Base-by-base conservation (phyloP, 2,113 vertebrate genomes). In the Dicentrarchus labrax region DNA sequence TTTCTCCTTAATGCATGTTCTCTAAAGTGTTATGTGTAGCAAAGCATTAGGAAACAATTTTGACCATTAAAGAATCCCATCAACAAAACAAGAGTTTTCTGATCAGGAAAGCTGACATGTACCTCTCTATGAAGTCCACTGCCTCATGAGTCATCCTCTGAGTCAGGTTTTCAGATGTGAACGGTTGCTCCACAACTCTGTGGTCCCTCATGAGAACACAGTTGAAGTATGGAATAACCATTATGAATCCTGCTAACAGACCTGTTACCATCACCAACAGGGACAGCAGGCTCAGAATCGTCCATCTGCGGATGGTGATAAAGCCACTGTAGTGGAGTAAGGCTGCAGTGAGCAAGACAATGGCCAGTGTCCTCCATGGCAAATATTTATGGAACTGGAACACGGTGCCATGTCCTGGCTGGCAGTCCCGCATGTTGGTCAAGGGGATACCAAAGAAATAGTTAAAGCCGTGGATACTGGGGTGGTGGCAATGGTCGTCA, bases 401-500 rank as follows among this genome's bases (percentile, higher is more conserved):
- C 0, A 97, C 88, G 0, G 90, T 95, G 91, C 97, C 96, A 1
- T 94, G 91, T 3, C 96, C 96, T 0, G 93, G 92, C 77, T 94
- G 95, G 93, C 97, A 99, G 92, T 99, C 97, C 16, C 97, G 88
- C 24, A 98, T 11, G 91, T 98, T 97, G 88, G 96, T 97, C 81
- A 96, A 5, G 2, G 95, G 87, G 24, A 97, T 90, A 1, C 97
- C 97, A 0, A 97, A 97, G 94, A 98, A 98, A 62, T 97, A 94
- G 67, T 95, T 86, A 50, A 99, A 98, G 80, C 97, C 97, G 12
- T 98, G 97, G 17, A 11, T 87, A 17, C 83, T 84, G 0, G 97
- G 97, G 86, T 98, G 97, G 93, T 99, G 97, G 83, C 97, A 99
- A 89, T 97, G 96, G 83, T 99, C 97, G 0, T 85, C 66, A 0